Evolutionary conservation across 1,140 invertebrate species (phyloP).

Genomic region (Formica selysi): DNA sequence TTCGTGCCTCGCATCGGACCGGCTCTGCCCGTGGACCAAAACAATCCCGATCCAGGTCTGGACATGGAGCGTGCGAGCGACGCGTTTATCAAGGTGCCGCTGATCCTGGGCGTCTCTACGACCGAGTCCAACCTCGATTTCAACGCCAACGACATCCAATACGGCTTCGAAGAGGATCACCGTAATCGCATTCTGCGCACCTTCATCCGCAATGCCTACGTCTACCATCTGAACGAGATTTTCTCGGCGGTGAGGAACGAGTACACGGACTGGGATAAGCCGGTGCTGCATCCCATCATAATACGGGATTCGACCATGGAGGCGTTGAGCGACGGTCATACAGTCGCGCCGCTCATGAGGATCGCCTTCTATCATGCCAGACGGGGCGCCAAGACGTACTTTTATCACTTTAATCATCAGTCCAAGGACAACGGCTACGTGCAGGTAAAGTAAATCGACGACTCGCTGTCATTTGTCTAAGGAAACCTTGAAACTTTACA

Average conservation of each 20-base stretch:
- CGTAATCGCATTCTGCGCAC: slow-evolving; percentile 92
- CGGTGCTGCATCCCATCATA: slow-evolving; percentile 94
- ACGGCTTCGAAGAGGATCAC: slow-evolving; percentile 92
- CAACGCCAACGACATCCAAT: slow-evolving; percentile 91
- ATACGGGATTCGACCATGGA: slow-evolving; percentile 95
- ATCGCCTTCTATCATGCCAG: slow-evolving; percentile 91
- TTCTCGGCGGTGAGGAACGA: slow-evolving; percentile 96
- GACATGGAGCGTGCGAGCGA: slow-evolving; percentile 90
- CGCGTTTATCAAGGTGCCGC: slow-evolving; percentile 90
- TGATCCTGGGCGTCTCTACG: slow-evolving; percentile 90
- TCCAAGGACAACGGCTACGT: slow-evolving; percentile 91
- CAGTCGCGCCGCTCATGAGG: slow-evolving; percentile 90
- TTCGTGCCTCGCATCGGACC: slow-evolving; percentile 88
- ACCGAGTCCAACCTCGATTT: slow-evolving; percentile 93
- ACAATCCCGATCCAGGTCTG: slow-evolving; percentile 88
- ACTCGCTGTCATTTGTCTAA: neutral
- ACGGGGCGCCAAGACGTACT: slow-evolving; percentile 90
- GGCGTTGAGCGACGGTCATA: slow-evolving; percentile 94
- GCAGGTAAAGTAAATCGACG: slow-evolving; percentile 86
- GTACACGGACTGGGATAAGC: slow-evolving; percentile 97
- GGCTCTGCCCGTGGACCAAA: slow-evolving; percentile 89
- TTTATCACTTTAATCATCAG: slow-evolving; percentile 94
- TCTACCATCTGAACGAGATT: slow-evolving; percentile 96
- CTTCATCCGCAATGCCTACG: slow-evolving; percentile 94
- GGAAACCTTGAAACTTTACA: neutral